Conservation (phyloP, 2,113 vertebrate species). For the Strix aluco region DNA sequence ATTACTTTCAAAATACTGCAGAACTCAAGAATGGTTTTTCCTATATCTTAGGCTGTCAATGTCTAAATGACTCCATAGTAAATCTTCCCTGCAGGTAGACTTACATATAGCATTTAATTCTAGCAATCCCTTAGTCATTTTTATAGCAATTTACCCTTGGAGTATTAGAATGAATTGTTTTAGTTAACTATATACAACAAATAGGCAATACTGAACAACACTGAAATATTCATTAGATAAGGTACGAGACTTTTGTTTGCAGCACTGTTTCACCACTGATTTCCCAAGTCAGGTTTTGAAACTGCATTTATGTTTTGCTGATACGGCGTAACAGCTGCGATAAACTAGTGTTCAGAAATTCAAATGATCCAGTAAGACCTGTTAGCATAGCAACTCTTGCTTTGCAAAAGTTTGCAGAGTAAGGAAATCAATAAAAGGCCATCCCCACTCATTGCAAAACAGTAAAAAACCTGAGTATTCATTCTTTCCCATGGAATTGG, state of each 20-base stretch:
- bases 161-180: not conserved
- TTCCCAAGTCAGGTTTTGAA: not conserved
- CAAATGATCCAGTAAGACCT: not conserved
- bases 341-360: not conserved
- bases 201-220: not conserved
- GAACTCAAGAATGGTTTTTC: not conserved
- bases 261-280: not conserved
- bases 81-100: not conserved
- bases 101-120: not conserved
- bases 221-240: not conserved
- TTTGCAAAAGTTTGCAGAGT: not conserved
- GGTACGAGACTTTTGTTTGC: not conserved
- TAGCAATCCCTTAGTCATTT: not conserved
- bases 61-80: conserved; percentile 28
- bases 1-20: conserved; percentile 30
- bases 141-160: not conserved
- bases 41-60: not conserved
- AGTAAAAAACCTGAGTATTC: not conserved
- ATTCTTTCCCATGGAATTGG: accelerated
- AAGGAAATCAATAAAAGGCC: not conserved
- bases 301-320: not conserved
- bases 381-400: not conserved
- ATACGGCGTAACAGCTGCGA: accelerated
- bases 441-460: not conserved
- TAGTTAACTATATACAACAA: not conserved